A percentile compares a stretch with the other conserved stretches of the same genome.
Conservation (phyloP, 2,888 invertebrate species). For the Acrocyrtus sp. region DNA sequence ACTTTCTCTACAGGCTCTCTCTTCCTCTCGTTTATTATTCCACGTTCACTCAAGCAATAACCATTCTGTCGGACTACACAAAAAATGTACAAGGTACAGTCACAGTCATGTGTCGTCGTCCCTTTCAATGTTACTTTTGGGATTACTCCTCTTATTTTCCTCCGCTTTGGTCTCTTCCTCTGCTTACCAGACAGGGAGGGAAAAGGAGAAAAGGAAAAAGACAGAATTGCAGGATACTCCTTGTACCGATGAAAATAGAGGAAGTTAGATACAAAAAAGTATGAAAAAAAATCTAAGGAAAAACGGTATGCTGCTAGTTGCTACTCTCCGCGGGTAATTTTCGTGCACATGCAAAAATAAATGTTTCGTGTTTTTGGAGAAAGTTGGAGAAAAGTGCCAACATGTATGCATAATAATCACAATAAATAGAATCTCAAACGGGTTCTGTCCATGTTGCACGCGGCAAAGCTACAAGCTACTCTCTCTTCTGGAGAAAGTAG, state of each 20-base stretch:
- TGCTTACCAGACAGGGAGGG: too few species aligned
- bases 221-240: too few species aligned
- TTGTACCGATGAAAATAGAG: too few species aligned
- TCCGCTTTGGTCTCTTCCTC: too few species aligned
- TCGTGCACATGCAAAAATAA: too few species aligned
- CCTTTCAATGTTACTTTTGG: constrained; percentile 38
- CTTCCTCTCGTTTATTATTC: constrained; percentile 26
- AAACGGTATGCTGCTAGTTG: too few species aligned
- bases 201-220: constrained; percentile 5
- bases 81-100: constrained; percentile 10
- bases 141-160: constrained; percentile 30
- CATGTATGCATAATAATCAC: constrained; percentile 15
- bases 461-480: too few species aligned
- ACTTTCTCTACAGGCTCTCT: constrained; percentile 13
- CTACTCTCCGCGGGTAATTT: too few species aligned
- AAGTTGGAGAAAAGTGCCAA: neutral
- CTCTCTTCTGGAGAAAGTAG: too few species aligned
- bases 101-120: constrained; percentile 13
- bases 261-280: too few species aligned
- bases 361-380: too few species aligned
- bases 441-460: neutral
- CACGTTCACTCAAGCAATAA: constrained; percentile 34
- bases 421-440: constrained; percentile 2
- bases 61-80: constrained; percentile 31
- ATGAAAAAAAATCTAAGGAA: too few species aligned